Conservation (phyloP, 2,888 invertebrate genomes). For the Iselma pallidipennis region DNA sequence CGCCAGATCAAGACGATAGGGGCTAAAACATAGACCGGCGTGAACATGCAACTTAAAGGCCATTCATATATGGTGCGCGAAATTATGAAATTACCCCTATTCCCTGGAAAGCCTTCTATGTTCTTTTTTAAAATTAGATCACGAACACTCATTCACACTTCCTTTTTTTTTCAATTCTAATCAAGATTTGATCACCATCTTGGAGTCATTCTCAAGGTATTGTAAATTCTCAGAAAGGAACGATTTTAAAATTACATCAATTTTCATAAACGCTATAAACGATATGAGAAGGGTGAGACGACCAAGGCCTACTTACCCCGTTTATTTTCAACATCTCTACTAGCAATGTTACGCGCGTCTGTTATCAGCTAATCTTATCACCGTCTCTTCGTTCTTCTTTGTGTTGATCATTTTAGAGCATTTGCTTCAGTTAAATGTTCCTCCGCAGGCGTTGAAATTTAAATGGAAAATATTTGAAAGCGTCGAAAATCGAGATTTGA, state of each 20-base stretch:
- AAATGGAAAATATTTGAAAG: constrained; percentile 18
- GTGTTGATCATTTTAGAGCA: constrained; percentile 25
- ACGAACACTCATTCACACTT: constrained; percentile 31
- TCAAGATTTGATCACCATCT: background rate
- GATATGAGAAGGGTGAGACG: background rate
- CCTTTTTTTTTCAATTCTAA: constrained; percentile 1
- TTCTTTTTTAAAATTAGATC: constrained; percentile 36
- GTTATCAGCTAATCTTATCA: constrained; percentile 26
- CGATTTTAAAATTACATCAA: constrained; percentile 21
- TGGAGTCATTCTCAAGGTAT: constrained; percentile 23
- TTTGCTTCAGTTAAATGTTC: constrained; percentile 11
- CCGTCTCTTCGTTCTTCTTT: background rate
- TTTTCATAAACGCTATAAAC: constrained; percentile 13
- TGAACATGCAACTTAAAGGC: constrained; percentile 34
- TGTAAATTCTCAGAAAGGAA: constrained; percentile 27
- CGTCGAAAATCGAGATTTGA: constrained; percentile 6
- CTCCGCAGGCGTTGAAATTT: constrained; percentile 18
- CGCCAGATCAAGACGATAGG: constrained; percentile 40
- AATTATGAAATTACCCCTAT: constrained; percentile 37
- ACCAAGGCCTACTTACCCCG: background rate
- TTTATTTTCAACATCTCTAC: background rate
- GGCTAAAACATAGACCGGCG: constrained; percentile 35
- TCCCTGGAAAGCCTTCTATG: constrained; percentile 15
- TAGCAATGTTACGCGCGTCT: constrained; percentile 10
- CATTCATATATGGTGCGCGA: constrained; percentile 25